Base-by-base conservation (phyloP, 1,140 invertebrate species). In the Halotydeus destructor region DNA sequence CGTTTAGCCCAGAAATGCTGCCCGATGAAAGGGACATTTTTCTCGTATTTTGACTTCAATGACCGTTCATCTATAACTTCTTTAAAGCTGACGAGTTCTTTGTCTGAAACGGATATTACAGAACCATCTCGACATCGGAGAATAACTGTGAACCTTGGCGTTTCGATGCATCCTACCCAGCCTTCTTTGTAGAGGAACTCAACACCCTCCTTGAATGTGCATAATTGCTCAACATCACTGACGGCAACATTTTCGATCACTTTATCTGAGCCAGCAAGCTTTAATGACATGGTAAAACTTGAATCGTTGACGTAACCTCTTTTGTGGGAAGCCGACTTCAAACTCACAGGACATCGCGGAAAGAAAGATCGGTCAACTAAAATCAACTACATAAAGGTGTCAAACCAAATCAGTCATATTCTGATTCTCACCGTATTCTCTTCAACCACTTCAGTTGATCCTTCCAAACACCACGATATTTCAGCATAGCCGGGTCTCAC, bases 221-320 rank as follows among this genome's bases (percentile, higher is more conserved):
- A 18, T 14, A 88, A 60, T 2, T 74, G 72, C 39, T 71, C 66
- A 12, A 91, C 63, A 50, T 83, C 69, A 55, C 78, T 74, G 45
- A 77, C 78, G 27, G 71, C 69, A 5, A 91, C 74, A 62, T 78
- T 74, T 28, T 74, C 74, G 34, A 91, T 71, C 26, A 88, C 72
- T 59, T 80, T 75, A 58, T 84, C 79, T 4, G 77, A n/a, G n/a
- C n/a, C n/a, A n/a, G n/a, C n/a, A n/a, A n/a, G n/a, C n/a, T n/a
- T n/a, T n/a, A n/a, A n/a, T n/a, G n/a, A n/a, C n/a, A n/a, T n/a
- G n/a, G n/a, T n/a, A n/a, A n/a, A n/a, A n/a, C n/a, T n/a, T n/a
- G n/a, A n/a, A n/a, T n/a, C n/a, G n/a, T n/a, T n/a, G n/a, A n/a
- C n/a, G n/a, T n/a, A n/a, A n/a, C n/a, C n/a, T n/a, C n/a, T n/a